Evolutionary conservation across 1,140 invertebrate genomes (phyloP).

Genomic region (Stenopsyche tienmushanensis): DNA sequence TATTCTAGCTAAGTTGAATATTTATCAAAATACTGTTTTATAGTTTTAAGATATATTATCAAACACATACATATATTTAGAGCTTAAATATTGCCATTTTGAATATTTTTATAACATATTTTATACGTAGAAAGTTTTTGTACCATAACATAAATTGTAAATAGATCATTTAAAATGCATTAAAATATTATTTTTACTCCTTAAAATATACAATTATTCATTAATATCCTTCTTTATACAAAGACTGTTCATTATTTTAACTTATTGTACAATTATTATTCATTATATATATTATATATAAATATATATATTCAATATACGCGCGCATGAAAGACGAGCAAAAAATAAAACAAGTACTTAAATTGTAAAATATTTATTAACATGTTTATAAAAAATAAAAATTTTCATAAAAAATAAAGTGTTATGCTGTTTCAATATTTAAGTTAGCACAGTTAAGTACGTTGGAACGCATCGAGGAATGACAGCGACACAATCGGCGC

Average conservation of each 20-base stretch:
- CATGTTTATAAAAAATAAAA: conserved; percentile 38
- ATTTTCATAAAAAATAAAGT: conserved; percentile 15
- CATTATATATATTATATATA: neutral
- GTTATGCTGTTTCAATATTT: conserved; percentile 11
- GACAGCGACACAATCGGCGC: conserved; percentile 9
- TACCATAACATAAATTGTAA: neutral
- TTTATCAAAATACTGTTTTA: too few relatives aligned
- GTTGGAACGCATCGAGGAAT: conserved; percentile 19
- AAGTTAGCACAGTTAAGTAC: conserved; percentile 14
- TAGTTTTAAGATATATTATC: too few relatives aligned
- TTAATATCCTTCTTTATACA: neutral
- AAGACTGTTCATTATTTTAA: neutral
- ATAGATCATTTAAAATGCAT: too few relatives aligned
- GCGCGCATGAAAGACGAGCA: neutral
- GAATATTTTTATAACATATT: neutral
- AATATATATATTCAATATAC: neutral
- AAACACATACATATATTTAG: neutral
- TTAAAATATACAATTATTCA: neutral
- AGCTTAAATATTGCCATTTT: neutral
- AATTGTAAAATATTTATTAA: conserved; percentile 42
- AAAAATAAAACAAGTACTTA: conserved; percentile 18
- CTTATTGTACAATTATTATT: neutral
- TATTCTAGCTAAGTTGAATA: too few relatives aligned
- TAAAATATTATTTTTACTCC: neutral
- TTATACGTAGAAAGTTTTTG: neutral